Conservation (phyloP, 2,888 invertebrate species). For the Sicus ferrugineus region DNA sequence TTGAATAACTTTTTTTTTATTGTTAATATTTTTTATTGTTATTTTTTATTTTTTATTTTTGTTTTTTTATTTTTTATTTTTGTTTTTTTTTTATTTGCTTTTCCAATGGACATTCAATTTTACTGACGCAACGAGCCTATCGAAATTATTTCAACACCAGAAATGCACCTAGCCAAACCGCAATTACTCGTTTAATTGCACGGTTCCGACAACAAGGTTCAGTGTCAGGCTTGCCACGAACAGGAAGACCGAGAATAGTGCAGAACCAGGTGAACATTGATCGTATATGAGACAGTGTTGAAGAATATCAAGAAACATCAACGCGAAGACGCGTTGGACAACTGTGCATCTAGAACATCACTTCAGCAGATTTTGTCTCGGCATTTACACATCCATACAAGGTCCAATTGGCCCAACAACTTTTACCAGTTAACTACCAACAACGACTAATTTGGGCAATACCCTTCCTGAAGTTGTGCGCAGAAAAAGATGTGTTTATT, state of each 20-base stretch:
- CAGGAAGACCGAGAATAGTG: slow-evolving; percentile 32
- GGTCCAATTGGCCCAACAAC: slow-evolving; percentile 34
- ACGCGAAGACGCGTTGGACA: slow-evolving; percentile 22
- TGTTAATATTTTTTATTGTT: background rate
- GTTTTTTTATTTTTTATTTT: background rate
- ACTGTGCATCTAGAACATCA: slow-evolving; percentile 21
- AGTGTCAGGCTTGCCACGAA: slow-evolving; percentile 30
- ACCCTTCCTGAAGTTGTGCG: slow-evolving; percentile 20
- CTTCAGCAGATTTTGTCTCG: background rate
- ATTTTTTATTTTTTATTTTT: background rate
- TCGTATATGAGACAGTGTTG: slow-evolving; percentile 32
- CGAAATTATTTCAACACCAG: slow-evolving; percentile 26
- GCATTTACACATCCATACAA: slow-evolving; percentile 24
- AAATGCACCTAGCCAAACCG: slow-evolving; percentile 27
- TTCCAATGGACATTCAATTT: background rate
- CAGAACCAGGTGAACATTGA: slow-evolving; percentile 32
- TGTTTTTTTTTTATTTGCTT: background rate
- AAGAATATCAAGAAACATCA: slow-evolving; percentile 30
- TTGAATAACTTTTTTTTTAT: background rate
- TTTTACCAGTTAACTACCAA: slow-evolving; percentile 23
- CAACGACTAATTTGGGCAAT: slow-evolving; percentile 27
- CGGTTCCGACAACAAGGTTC: slow-evolving; percentile 35
- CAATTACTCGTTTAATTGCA: slow-evolving; percentile 34
- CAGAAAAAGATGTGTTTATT: slow-evolving; percentile 65
- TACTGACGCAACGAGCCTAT: slow-evolving; percentile 5